Evolutionary conservation across 2,888 invertebrate species (phyloP).

Genomic region (Synergus itoensis): DNA sequence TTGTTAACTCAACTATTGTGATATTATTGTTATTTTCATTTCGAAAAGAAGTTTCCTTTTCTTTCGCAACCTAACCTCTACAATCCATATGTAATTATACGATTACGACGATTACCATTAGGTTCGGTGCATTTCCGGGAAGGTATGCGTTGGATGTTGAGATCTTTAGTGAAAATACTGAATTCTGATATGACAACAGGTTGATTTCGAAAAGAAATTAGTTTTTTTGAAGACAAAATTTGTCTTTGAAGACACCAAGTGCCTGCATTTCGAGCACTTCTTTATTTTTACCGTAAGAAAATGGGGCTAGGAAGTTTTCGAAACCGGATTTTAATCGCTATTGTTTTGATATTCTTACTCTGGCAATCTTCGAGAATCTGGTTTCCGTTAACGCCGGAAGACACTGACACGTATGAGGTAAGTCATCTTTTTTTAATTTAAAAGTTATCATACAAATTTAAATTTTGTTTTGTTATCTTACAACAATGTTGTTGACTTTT

Average conservation of each 20-base stretch:
- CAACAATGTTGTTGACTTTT: background rate
- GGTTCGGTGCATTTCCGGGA: background rate
- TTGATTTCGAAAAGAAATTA: background rate
- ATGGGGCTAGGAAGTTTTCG: conserved; percentile 56
- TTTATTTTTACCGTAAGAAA: conserved; percentile 20
- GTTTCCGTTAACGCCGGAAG: conserved; percentile 45
- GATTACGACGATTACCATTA: background rate
- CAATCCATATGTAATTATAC: background rate
- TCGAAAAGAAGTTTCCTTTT: background rate
- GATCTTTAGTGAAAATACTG: background rate
- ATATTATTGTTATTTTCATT: background rate
- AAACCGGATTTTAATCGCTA: conserved; percentile 48
- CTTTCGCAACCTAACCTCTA: background rate
- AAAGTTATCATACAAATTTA: background rate
- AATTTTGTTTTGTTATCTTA: background rate
- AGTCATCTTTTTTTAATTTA: conserved; percentile 43
- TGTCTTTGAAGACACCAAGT: background rate
- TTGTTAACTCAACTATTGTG: background rate
- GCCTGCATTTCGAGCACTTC: background rate
- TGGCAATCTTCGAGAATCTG: conserved; percentile 45
- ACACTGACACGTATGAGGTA: conserved; percentile 54
- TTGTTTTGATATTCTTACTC: conserved; percentile 47
- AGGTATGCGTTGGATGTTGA: conserved; percentile 10
- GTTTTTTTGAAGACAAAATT: background rate
- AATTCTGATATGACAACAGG: conserved; percentile 12